Percentiles rank a stretch among this genome's conserved stretches.
phyloP scores from a whole-genome alignment of 2,888 invertebrate species.

The Tribolium freemani region DNA sequence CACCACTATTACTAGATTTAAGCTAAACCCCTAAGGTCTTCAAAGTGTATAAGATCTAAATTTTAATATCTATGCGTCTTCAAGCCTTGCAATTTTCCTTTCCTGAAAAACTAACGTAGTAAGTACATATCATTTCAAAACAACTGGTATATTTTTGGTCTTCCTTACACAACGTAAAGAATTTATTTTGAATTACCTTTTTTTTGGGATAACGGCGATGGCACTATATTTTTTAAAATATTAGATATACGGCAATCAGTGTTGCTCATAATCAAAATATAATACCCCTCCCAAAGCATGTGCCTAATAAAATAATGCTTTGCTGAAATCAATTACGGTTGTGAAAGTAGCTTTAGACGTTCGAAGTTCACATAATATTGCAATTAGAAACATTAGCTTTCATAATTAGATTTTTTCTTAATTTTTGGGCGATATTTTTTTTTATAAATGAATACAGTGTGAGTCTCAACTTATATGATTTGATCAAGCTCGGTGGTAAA shows the following conservation, averaged over 20 bases:
- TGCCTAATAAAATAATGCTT: constrained; percentile 50
- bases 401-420: neutral
- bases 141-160: neutral
- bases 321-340: constrained; percentile 42
- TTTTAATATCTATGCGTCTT: neutral
- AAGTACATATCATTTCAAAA: neutral
- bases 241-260: constrained; percentile 43
- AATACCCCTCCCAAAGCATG: constrained; percentile 49
- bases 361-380: constrained; percentile 13
- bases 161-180: neutral
- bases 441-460: too few species aligned
- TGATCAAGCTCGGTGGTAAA: too few species aligned
- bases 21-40: neutral
- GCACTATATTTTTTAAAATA: neutral
- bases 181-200: too few species aligned
- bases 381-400: neutral
- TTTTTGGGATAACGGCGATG: too few species aligned
- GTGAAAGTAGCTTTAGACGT: constrained; percentile 42
- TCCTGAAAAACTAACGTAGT: too few species aligned
- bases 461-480: too few species aligned
- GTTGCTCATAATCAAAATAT: constrained; percentile 41
- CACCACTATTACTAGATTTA: neutral
- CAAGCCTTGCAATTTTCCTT: too few species aligned
- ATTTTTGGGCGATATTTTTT: too few species aligned
- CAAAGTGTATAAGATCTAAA: neutral